Evolutionary conservation across 2,888 invertebrate genomes (phyloP), one percentile per base, ranked within the genome.

Genomic region (Thyatira batis): DNA sequence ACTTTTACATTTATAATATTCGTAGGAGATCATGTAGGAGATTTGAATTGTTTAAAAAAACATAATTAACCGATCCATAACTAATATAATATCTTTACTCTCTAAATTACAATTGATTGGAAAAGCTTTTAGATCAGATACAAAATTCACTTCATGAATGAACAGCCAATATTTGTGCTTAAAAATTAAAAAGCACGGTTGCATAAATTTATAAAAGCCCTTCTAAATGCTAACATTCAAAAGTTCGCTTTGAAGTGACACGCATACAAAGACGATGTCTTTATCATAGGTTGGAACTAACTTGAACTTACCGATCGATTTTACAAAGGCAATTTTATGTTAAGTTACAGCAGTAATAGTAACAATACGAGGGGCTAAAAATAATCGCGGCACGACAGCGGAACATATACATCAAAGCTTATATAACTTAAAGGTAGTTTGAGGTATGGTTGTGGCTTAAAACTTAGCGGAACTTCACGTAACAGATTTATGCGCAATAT

Each of bases 331-430:
- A 39, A 17, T 39, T 39, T 39, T 39, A 39, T 39, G 17, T 39
- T 39, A 13, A 39, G 8, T 17, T 39, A 17, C 17, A 13, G 3
- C n/a, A n/a, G 64, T 45, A 65, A 69, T 3, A n/a, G 64, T 45
- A 65, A 69, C 63, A 52, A 65, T 65, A 52, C 53, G 60, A 58
- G 62, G 60, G 30, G 55, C 70, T 80, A 79, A 74, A 78, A 73
- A 78, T 80, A 80, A 63, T 50, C 52, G 57, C 68, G 64, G 65
- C 75, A 71, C 71, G 68, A 64, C 64, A 65, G 48, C 54, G 13
- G 39, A 39, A 39, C 23, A 6, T 23, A 23, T 3, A 23, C 23
- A 23, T 4, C 3, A 6, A 3, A 23, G 6, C 13, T 39, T 39
- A 39, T 8, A 39, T 39, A 39, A 39, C 39, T 8, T 17, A 13